Base-by-base conservation (phyloP, 2,888 invertebrate species). In the Pachydiplax longipennis region DNA sequence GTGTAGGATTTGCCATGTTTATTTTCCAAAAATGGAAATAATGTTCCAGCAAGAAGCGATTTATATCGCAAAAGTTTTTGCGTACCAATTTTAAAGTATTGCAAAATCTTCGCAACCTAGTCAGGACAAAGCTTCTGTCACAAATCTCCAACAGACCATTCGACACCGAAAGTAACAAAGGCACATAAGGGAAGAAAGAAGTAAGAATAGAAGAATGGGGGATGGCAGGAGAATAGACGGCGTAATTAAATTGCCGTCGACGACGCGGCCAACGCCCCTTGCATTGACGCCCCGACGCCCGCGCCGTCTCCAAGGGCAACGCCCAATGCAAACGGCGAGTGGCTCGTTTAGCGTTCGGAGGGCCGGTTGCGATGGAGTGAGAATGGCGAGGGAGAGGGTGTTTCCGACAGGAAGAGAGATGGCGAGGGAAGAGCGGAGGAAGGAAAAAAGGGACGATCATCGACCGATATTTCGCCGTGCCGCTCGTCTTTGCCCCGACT, bases 231-330 rank as follows among this genome's bases (percentile, higher is more conserved):
- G 65, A 65, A 65, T 22, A 31, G 73, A 53, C 18, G 87, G 10
- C 87, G 87, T 87, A 87, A 87, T 87, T 87, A 87, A 87, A 87
- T 87, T 87, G 83, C 83, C 83, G 35, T 58, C 58, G 87, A 87
- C n/a, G 87, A 40, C 40, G 65, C 61, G 61, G 61, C 87, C 87
- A 83, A 83, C 83, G 83, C 83, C 83, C 83, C 83, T 22, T 65
- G 35, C 37, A 61, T 65, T 65, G 61, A 87, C 65, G 61, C 87
- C 53, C 44, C 48, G 31, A 31, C 48, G 25, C 13, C 82, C 58
- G 83, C 83, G 83, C 22, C 61, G 87, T 61, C 61, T 87, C 87
- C 87, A 87, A 61, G 87, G 87, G 87, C 87, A 87, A 87, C 87
- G 87, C 87, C 87, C 87, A 87, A 40, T 87, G 87, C 87, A 87